Evolutionary conservation across 2,113 vertebrate genomes (phyloP).

Genomic region (Scolopax mira): DNA sequence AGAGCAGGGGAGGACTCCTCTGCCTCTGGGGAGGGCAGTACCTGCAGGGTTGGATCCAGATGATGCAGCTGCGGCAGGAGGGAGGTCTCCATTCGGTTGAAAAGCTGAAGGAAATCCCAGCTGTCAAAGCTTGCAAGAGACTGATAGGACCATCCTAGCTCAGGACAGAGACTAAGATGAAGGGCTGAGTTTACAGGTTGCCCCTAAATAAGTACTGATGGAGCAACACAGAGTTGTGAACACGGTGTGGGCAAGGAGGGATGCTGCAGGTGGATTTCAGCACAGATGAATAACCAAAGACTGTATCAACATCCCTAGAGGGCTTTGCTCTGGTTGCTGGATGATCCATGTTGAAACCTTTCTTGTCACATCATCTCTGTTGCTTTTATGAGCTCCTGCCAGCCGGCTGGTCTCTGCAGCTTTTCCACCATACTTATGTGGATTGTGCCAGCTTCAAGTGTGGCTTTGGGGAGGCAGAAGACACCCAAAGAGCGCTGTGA

Average conservation of each 20-base stretch:
- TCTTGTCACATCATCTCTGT: neutral
- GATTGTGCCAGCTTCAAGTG: neutral
- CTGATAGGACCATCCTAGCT: neutral
- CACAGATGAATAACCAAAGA: neutral
- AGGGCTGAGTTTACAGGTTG: neutral
- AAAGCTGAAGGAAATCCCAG: neutral
- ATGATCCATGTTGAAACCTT: neutral
- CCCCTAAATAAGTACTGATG: neutral
- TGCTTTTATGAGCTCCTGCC: neutral
- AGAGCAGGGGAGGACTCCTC: neutral
- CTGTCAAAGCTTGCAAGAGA: neutral
- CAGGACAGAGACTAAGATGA: neutral
- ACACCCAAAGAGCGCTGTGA: neutral
- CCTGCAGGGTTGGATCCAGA: neutral
- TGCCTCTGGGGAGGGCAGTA: rapidly evolving
- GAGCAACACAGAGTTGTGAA: neutral
- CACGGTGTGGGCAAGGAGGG: neutral
- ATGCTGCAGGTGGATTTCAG: neutral
- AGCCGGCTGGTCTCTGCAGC: neutral
- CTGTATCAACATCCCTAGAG: neutral
- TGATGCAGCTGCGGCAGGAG: rapidly evolving
- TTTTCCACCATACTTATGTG: neutral
- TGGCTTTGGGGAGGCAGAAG: neutral
- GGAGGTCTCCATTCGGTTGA: neutral
- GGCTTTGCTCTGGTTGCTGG: neutral